Evolutionary conservation across 2,113 vertebrate species (phyloP), one percentile per base, ranked within the genome.

Genomic region (Lophochroa leadbeateri): DNA sequence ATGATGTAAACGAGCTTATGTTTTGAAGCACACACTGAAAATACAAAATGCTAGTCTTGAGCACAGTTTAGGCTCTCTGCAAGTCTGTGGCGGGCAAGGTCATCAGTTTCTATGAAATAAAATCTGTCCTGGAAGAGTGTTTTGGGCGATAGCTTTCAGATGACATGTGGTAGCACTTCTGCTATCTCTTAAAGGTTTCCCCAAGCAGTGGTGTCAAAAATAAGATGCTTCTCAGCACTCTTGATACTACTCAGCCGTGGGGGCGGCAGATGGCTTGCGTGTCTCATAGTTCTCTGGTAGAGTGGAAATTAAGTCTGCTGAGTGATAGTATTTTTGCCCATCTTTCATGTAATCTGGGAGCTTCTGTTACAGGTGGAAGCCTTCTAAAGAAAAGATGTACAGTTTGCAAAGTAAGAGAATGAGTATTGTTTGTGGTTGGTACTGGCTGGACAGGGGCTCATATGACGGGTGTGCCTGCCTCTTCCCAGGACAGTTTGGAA

Each of bases 111-210:
- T 75, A 4, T n/a, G 15, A 43, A 76, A 52, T 60, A 47, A 65
- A 76, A n/a, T 58, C 33, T 47, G 35, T 52, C 49, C 60, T 67
- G 68, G 37, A 49, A 53, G 63, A 49, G 18, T 21, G 35, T 75
- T 83, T 50, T 2, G 17, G 31, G 20, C 52, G 37, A 60, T 74
- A 53, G 64, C 50, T 81, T 75, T 88, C 50, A 44, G 64, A 37
- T 92, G 61, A 55, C 46, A 41, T 70, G 50, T 71, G 55, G 55
- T 71, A 82, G 83, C 57, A 47, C 77, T 96, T 75, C 17, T 70
- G 44, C 50, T 75, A 47, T 75, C 57, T 37, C 47, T 67, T 43
- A 18, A 70, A 84, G 35, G 39, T 64, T 92, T 93, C 69, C 20
- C 6, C 28, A 37, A 75, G 75, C 53, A 43, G n/a, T 27, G 28